Evolutionary conservation across 2,113 vertebrate genomes (phyloP).

Genomic region (cat (Felis catus)): DNA sequence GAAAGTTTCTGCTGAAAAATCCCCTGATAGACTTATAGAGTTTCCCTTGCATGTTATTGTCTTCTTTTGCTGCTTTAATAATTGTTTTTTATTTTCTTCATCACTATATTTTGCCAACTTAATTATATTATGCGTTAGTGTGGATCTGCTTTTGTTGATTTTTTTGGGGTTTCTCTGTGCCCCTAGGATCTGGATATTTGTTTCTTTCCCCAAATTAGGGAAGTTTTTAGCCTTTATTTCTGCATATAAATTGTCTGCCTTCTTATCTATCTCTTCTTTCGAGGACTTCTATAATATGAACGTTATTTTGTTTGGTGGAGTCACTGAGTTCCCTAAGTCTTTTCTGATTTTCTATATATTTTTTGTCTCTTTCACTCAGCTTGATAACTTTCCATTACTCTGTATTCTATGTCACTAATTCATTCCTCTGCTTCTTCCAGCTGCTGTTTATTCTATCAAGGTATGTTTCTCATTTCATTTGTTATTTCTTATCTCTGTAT

Average conservation of each 20-base stretch:
- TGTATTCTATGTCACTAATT: background rate
- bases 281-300: background rate
- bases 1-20: background rate
- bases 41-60: background rate
- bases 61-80: background rate
- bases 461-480: background rate
- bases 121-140: background rate
- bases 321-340: background rate
- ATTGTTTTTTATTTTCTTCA: background rate
- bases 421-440: background rate
- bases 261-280: background rate
- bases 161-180: background rate
- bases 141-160: background rate
- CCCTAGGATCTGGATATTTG: background rate
- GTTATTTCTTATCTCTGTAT: background rate
- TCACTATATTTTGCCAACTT: background rate
- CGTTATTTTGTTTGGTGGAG: background rate
- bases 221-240: background rate
- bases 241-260: background rate
- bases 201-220: background rate
- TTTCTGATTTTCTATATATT: background rate
- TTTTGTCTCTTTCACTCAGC: background rate
- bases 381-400: background rate
- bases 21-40: background rate
- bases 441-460: background rate